Evolutionary conservation across 2,888 invertebrate genomes (phyloP).

Genomic region (Chrysina gloriosa): DNA sequence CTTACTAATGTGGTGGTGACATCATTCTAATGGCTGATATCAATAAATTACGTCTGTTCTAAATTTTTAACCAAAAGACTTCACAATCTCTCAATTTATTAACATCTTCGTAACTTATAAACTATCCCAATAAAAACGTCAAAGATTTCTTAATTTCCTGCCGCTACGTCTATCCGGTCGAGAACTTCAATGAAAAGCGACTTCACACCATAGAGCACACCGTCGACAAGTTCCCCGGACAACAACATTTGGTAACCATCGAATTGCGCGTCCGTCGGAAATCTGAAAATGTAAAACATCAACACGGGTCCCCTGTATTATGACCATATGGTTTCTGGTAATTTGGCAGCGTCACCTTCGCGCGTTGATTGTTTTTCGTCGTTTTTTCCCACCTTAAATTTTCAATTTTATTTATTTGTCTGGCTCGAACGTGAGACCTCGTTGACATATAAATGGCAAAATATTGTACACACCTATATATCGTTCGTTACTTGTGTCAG

Average conservation of each 20-base stretch:
- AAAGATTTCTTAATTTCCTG: too few species aligned
- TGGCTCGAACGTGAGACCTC: neutral
- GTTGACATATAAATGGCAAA: conserved; percentile 13
- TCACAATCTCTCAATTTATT: too few species aligned
- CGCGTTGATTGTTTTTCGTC: neutral
- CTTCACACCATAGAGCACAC: too few species aligned
- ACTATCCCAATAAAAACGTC: too few species aligned
- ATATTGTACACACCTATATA: too few species aligned
- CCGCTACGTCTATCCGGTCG: neutral
- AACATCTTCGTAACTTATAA: too few species aligned
- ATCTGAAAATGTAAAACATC: conserved; percentile 12
- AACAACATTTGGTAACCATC: conserved; percentile 15
- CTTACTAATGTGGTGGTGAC: too few species aligned
- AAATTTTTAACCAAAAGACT: too few species aligned
- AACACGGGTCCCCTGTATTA: neutral
- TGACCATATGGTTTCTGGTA: neutral
- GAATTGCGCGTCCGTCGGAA: neutral
- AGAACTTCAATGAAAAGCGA: neutral
- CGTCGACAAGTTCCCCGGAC: too few species aligned
- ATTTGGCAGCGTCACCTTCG: neutral
- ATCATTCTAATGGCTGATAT: too few species aligned
- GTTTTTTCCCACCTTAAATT: conserved; percentile 5
- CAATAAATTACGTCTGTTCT: too few species aligned
- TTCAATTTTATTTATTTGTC: conserved; percentile 17
- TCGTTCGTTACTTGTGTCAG: neutral